These are phyloP conservation scores for Ips nitidus DNA, from an alignment of 1,140 invertebrate genomes.

Conservation along the genomic window DNA sequence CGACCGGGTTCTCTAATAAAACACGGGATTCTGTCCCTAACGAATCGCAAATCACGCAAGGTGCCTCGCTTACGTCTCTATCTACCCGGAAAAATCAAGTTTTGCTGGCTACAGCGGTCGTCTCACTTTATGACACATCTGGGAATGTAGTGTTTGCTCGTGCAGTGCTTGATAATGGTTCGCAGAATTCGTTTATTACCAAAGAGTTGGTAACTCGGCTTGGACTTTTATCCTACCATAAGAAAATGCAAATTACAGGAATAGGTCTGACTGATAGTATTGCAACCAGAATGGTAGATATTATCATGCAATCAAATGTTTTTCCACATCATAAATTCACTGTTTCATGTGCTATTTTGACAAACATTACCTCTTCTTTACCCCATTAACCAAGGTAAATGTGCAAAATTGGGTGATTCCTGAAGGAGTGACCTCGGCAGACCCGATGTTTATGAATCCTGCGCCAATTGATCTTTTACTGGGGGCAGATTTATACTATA, in stretches of 20 bases:
- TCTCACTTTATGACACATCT: not conserved
- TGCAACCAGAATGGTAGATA: not conserved
- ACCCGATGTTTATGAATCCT: not conserved
- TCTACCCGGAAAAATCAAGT: not conserved
- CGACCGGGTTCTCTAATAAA: not conserved
- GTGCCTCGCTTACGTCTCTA: not conserved
- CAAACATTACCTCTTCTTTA: not conserved
- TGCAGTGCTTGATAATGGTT: not conserved
- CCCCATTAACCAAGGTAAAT: not conserved
- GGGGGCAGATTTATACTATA: too few species aligned
- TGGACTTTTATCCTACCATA: not conserved
- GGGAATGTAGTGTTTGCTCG: not conserved
- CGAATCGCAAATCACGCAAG: too few species aligned
- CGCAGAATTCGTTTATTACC: conserved; percentile 5
- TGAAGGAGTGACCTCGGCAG: too few species aligned
- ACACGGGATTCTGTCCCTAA: too few species aligned
- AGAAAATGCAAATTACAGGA: not conserved
- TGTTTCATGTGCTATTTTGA: not conserved
- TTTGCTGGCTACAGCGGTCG: not conserved
- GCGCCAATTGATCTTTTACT: conserved; percentile 1
- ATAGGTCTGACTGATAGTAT: not conserved
- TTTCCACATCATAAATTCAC: not conserved
- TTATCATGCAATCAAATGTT: not conserved
- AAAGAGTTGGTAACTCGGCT: not conserved
- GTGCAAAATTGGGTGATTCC: not conserved